phyloP scores from a whole-genome alignment of 2,888 invertebrate genomes.

The Acronicta leporina region DNA sequence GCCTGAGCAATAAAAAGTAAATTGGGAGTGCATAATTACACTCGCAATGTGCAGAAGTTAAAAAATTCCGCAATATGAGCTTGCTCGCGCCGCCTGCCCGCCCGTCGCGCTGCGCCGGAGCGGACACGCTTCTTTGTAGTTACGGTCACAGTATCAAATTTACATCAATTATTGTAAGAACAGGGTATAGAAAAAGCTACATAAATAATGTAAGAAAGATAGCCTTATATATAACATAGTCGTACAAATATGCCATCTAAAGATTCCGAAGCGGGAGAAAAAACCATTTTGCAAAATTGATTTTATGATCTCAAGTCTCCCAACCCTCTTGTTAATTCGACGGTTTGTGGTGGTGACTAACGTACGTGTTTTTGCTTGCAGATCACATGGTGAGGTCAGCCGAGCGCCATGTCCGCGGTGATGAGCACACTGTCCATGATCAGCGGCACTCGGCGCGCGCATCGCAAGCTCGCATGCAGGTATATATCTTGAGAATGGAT shows the following conservation, averaged over 20 bases:
- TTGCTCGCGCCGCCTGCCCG: background rate
- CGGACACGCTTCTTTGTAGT: background rate
- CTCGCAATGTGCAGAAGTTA: constrained; percentile 5
- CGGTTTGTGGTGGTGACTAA: background rate
- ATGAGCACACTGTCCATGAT: constrained; percentile 88
- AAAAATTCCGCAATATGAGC: constrained; percentile 12
- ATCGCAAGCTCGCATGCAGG: constrained; percentile 82
- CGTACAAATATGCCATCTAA: no score
- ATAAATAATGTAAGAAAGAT: background rate
- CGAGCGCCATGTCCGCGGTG: constrained; percentile 82
- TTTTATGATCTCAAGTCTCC: no score
- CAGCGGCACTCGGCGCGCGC: constrained; percentile 84
- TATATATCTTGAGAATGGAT: constrained; percentile 36
- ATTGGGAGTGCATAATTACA: constrained; percentile 17
- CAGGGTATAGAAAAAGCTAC: background rate
- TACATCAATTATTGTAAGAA: constrained; percentile 1
- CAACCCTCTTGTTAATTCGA: no score
- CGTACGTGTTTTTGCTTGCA: constrained; percentile 50
- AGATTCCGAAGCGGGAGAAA: no score
- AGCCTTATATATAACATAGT: no score
- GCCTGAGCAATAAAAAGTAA: constrained; percentile 8
- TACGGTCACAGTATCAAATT: background rate
- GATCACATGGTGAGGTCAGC: constrained; percentile 62
- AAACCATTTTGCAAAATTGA: no score
- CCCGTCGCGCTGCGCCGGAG: background rate